These are phyloP conservation scores for Phytoseiulus persimilis DNA, from an alignment of 2,888 invertebrate species.

Conservation along the genomic window DNA sequence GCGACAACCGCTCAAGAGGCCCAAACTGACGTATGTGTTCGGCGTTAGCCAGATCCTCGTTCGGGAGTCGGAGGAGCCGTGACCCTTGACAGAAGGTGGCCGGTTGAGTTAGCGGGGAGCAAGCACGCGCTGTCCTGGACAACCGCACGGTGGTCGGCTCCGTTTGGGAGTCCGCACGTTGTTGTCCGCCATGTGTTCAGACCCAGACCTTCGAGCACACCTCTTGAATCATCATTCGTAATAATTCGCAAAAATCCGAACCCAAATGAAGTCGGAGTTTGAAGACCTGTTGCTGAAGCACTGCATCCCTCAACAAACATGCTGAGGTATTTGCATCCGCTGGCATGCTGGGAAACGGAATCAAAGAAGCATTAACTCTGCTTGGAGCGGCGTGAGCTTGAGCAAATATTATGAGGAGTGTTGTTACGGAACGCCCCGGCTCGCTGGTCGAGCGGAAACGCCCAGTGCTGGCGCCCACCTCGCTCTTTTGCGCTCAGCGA, in stretches of 20 bases:
- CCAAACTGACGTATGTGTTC: not conserved
- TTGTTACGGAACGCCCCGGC: not conserved
- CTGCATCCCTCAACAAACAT: too few species aligned
- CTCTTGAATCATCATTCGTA: too few species aligned
- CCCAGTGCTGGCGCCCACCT: not conserved
- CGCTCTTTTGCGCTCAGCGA: not conserved
- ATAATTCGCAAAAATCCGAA: too few species aligned
- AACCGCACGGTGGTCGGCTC: too few species aligned
- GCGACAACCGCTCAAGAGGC: not conserved
- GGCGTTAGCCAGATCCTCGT: not conserved
- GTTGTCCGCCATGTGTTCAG: too few species aligned
- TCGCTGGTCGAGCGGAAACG: not conserved
- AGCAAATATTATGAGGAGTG: not conserved
- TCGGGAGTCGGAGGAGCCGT: not conserved
- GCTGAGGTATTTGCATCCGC: not conserved
- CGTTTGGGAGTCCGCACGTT: too few species aligned
- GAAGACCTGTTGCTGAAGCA: too few species aligned
- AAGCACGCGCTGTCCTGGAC: too few species aligned
- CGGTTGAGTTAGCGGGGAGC: too few species aligned
- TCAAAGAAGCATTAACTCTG: not conserved
- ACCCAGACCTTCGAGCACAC: too few species aligned
- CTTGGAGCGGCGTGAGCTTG: not conserved
- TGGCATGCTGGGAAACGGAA: not conserved
- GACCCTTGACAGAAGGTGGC: too few species aligned
- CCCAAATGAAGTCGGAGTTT: too few species aligned